These are phyloP conservation scores for Orchesellides sinensis DNA, from an alignment of 2,888 invertebrate species.

Conservation along the genomic window DNA sequence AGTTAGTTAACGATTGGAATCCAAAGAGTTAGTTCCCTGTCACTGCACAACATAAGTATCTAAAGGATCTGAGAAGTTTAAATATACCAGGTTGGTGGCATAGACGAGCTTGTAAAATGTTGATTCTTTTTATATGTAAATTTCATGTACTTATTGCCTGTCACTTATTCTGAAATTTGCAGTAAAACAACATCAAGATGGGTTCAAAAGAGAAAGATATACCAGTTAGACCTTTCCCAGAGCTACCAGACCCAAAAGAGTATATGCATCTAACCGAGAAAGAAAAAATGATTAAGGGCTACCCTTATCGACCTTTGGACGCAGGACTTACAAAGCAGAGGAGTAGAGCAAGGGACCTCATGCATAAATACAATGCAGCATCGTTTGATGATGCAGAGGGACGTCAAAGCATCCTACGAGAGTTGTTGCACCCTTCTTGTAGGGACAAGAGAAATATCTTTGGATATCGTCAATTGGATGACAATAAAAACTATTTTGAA, in stretches of 20 bases:
- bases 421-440: constrained; percentile 54
- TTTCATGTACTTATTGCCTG: too few relatives aligned
- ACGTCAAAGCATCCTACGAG: constrained; percentile 38
- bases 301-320: constrained; percentile 42
- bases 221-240: constrained; percentile 38
- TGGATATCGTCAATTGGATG: constrained; percentile 36
- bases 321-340: constrained; percentile 19
- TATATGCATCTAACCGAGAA: constrained; percentile 69
- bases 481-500: constrained; percentile 59
- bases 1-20: too few relatives aligned
- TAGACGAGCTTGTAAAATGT: too few relatives aligned
- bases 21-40: too few relatives aligned
- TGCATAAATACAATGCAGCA: constrained; percentile 37
- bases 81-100: too few relatives aligned
- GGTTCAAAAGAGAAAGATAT: too few relatives aligned
- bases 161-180: too few relatives aligned
- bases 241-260: constrained; percentile 52
- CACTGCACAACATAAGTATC: too few relatives aligned
- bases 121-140: too few relatives aligned
- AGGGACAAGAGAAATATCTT: constrained; percentile 42
- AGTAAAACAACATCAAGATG: too few relatives aligned
- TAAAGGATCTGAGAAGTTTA: too few relatives aligned
- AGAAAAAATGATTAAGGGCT: constrained; percentile 69
- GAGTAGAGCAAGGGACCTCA: constrained; percentile 28
- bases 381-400: constrained; percentile 32